Conservation (phyloP, 2,888 invertebrate species). For the Dicyrtoma fusca region DNA sequence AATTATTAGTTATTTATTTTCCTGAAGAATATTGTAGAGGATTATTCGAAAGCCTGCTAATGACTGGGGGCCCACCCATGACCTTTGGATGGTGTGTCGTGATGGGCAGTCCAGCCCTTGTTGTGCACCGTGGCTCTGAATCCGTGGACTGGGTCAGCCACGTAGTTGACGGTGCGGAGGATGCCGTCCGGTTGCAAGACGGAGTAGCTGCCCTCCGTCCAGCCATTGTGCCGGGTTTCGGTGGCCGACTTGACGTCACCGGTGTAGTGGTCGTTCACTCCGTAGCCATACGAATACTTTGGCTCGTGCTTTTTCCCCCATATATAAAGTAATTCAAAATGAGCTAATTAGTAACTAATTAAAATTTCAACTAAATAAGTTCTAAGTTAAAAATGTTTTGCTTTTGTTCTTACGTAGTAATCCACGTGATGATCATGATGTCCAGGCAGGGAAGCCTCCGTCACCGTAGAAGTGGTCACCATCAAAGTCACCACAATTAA, state of each 20-base stretch:
- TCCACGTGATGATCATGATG: not conserved
- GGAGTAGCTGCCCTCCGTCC: conserved; percentile 35
- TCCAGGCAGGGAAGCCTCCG: too few relatives aligned
- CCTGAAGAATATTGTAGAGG: too few relatives aligned
- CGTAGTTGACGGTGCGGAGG: conserved; percentile 25
- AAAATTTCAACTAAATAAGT: not conserved
- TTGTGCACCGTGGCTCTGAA: conserved; percentile 27
- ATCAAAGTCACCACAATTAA: too few relatives aligned
- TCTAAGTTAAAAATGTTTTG: not conserved
- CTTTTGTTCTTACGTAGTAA: not conserved
- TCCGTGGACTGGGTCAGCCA: conserved; percentile 29
- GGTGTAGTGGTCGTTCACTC: conserved; percentile 51
- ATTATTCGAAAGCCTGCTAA: too few relatives aligned
- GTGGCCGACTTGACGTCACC: conserved; percentile 45
- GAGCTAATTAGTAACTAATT: not conserved
- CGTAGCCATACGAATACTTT: conserved; percentile 39
- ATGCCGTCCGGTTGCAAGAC: conserved; percentile 27
- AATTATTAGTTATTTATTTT: too few relatives aligned
- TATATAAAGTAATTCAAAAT: not conserved
- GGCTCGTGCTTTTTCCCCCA: conserved; percentile 13
- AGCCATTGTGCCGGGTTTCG: conserved; percentile 29
- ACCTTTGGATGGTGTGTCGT: too few relatives aligned
- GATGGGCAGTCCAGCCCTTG: too few relatives aligned
- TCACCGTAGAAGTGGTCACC: too few relatives aligned
- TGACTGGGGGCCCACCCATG: too few relatives aligned